Conservation (phyloP, 2,113 vertebrate species). For the Aspiorhynchus laticeps region DNA sequence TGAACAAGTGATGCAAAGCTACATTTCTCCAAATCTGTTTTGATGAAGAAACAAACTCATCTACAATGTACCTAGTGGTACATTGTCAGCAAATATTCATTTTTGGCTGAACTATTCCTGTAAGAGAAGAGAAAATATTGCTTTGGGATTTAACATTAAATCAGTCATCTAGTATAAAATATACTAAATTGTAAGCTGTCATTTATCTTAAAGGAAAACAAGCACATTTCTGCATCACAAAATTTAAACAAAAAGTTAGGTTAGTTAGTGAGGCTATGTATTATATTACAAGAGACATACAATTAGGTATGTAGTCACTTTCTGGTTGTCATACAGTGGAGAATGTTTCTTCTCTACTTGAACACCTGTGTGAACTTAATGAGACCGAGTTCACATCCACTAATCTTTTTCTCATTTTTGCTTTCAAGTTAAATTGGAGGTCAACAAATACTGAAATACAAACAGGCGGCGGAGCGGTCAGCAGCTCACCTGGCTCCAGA, state of each 20-base stretch:
- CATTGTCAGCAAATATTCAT: background rate
- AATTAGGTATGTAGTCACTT: background rate
- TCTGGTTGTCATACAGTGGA: background rate
- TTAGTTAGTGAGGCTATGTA: background rate
- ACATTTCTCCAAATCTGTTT: background rate
- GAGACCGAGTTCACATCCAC: background rate
- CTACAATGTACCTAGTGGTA: background rate
- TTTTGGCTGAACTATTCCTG: no score
- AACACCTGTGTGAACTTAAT: background rate
- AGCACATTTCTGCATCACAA: background rate
- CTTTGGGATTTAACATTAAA: background rate
- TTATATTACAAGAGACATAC: background rate
- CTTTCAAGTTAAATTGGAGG: background rate
- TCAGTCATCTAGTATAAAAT: background rate
- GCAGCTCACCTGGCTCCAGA: constrained; percentile 91
- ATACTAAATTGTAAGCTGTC: background rate
- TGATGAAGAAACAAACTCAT: background rate
- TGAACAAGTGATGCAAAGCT: background rate
- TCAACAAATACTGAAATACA: background rate
- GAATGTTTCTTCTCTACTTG: background rate
- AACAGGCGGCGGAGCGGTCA: background rate
- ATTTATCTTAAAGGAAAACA: background rate
- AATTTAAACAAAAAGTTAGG: background rate
- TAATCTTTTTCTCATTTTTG: background rate
- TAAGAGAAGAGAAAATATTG: background rate